Evolutionary conservation across 2,888 invertebrate species (phyloP).

Genomic region (Patella pellucida): DNA sequence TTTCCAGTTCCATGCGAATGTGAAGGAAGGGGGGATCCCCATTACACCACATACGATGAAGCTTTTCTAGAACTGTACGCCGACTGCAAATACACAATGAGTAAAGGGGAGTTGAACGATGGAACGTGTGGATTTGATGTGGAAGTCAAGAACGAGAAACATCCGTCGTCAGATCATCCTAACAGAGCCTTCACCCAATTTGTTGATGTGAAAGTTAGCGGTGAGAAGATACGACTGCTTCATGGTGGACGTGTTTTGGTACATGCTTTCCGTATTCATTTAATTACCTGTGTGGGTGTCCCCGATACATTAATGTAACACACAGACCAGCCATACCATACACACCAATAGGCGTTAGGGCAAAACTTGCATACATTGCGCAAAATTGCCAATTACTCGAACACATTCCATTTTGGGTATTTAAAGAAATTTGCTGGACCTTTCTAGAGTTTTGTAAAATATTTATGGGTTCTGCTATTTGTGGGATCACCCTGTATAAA

Average conservation of each 20-base stretch:
- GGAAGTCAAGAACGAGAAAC: conserved; percentile 31
- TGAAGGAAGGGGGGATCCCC: conserved; percentile 34
- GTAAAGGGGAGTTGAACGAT: conserved; percentile 6
- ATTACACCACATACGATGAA: conserved; percentile 36
- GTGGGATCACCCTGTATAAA: no score
- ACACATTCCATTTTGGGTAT: no score
- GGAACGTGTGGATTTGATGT: conserved; percentile 24
- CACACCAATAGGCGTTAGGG: no score
- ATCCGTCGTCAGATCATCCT: conserved; percentile 17
- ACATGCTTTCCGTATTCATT: neutral
- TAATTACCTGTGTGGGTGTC: no score
- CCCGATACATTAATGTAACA: no score
- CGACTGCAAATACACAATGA: conserved; percentile 36
- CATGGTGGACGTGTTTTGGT: conserved; percentile 24
- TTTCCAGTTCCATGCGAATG: conserved; percentile 25
- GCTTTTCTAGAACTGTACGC: conserved; percentile 26
- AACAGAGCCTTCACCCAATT: conserved; percentile 21
- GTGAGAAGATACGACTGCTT: conserved; percentile 14
- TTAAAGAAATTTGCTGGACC: no score
- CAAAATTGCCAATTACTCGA: no score
- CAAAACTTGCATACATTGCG: no score
- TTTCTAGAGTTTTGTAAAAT: no score
- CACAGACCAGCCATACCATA: no score
- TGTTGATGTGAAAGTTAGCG: conserved; percentile 17
- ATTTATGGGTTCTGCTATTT: no score